Percentiles rank a stretch among this genome's conserved stretches.
phyloP scores from a whole-genome alignment of 2,797 vertebrate genomes.

The Dallia pectoralis region DNA sequence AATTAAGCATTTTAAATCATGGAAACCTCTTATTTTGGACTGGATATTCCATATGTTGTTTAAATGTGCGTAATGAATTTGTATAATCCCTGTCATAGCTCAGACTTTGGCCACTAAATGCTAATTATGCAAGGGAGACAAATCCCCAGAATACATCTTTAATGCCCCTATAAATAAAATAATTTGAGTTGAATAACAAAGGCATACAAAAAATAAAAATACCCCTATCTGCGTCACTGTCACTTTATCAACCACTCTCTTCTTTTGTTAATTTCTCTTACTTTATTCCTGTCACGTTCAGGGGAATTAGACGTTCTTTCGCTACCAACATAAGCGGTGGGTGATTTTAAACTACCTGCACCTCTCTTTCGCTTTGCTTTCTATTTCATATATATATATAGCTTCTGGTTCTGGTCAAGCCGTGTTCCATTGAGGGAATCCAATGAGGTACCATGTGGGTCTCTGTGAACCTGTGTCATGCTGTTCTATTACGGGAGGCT shows the following conservation, averaged over 20 bases:
- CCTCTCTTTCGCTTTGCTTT: conserved; percentile 49
- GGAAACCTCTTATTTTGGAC: too few species aligned
- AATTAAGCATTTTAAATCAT: too few species aligned
- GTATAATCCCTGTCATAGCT: too few species aligned
- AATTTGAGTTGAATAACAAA: neutral
- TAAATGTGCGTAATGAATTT: too few species aligned
- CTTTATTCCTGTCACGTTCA: conserved; percentile 63
- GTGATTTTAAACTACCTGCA: conserved; percentile 52
- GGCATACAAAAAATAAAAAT: neutral
- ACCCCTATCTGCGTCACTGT: neutral
- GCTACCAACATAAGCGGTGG: conserved; percentile 23
- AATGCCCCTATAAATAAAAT: too few species aligned
- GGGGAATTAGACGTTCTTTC: conserved; percentile 60
- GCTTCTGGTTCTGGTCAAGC: neutral
- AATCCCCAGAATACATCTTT: too few species aligned
- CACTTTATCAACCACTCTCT: neutral
- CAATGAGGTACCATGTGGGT: neutral
- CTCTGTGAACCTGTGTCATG: conserved; percentile 57
- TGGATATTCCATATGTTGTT: too few species aligned
- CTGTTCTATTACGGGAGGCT: conserved; percentile 66
- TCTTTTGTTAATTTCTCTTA: neutral
- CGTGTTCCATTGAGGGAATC: neutral
- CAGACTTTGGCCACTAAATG: too few species aligned
- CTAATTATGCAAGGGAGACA: too few species aligned
- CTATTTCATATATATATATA: neutral